Percentiles rank a stretch among this genome's conserved stretches.
phyloP scores from a whole-genome alignment of 2,113 vertebrate species.

The human region GRCh38 chr2:76982001-76982500 shows the following conservation, averaged over 20 bases:
- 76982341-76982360: neutral
- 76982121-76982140: neutral
- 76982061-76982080: neutral
- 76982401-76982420: neutral
- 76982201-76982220: neutral
- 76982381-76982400: neutral
- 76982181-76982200: neutral
- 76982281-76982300: neutral
- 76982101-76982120: neutral
- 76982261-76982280: neutral
- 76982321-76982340: neutral
- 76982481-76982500: neutral
- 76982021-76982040: neutral
- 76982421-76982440: conserved; percentile 26
- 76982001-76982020: neutral
- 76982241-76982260: neutral
- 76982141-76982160: conserved; percentile 14
- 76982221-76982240: neutral
- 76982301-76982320: neutral
- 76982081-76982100: neutral
- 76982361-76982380: neutral
- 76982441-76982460: neutral
- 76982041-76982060: neutral
- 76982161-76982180: neutral
- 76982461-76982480: neutral